Base-by-base conservation (phyloP, 2,797 vertebrate species). In the Lutjanus argentimaculatus region DNA sequence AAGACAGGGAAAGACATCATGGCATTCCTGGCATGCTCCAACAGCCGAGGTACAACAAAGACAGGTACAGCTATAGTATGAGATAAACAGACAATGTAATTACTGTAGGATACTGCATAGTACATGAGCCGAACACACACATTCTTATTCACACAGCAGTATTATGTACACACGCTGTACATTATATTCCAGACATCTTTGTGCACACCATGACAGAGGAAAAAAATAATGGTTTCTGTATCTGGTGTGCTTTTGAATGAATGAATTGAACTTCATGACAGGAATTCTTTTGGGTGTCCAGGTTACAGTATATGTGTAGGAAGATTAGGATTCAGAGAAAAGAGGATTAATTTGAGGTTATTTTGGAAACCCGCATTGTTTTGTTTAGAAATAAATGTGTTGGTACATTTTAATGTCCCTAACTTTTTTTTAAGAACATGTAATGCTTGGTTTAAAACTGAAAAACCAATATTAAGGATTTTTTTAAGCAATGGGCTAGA, bases 71-170 rank as follows among this genome's bases (percentile, higher is more conserved):
- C 77, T 69, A 70, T 72, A 63, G 67, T 67, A 72, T 73, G 84
- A 83, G 83, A 89, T 88, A 90, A 83, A 83, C 77, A 86, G 73
- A 84, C 80, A 87, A 79, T 77, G 85, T 83, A 85, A 93, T 90
- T 92, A 91, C 77, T 85, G 72, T 69, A 72, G 64, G 61, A 71
- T 67, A 67, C 56, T 61, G 75, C 70, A 80, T 51, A 65, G 68
- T 9, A 72, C 80, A 86, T 59, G 45, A 79, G 81, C 72, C 72
- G 7, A 66, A 85, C 68, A 82, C 75, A 75, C 67, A 71, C 58
- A 75, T 69, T 49, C 62, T 63, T 25, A 72, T 21, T 61, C 77
- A 53, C 58, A 77, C 73, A 58, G 22, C 13, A 64, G 55, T 65
- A 73, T 64, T 57, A 53, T 14, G 14, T 73, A 70, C 71, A 81